Conservation (phyloP, 2,113 vertebrate genomes). For the Syrmaticus mikado region DNA sequence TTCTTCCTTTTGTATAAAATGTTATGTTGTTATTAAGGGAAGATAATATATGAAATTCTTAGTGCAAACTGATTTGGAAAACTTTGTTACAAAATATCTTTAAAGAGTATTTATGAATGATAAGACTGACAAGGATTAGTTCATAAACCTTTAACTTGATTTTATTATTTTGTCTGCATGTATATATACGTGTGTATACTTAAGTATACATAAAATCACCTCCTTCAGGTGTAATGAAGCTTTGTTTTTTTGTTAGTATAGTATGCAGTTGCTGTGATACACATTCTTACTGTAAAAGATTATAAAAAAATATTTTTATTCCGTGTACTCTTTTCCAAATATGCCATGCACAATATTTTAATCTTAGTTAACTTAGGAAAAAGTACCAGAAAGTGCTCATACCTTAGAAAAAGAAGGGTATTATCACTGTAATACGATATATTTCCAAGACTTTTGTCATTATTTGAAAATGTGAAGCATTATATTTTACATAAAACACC, state of each 20-base stretch:
- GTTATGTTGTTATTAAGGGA: not conserved
- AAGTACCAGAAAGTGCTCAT: not conserved
- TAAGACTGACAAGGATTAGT: not conserved
- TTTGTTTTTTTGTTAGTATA: not conserved
- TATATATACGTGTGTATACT: fast-evolving
- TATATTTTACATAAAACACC: not conserved
- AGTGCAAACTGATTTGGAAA: not conserved
- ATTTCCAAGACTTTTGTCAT: not conserved
- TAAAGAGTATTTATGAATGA: not conserved
- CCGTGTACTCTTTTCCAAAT: not conserved
- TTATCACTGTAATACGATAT: not conserved
- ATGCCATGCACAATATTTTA: not conserved
- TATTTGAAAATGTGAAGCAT: not conserved
- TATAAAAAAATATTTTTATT: not conserved
- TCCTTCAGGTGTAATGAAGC: not conserved
- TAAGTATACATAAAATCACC: not conserved
- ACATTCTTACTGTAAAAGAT: not conserved
- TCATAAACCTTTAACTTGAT: not conserved
- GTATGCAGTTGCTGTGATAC: not conserved
- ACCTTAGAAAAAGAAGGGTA: not conserved
- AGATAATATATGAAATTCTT: not conserved
- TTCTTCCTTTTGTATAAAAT: not conserved
- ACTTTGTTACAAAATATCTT: not conserved
- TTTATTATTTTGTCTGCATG: not conserved
- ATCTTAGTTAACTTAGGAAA: not conserved